Evolutionary conservation across 1,140 invertebrate species (phyloP).

Genomic region (Zelostemma sp.): DNA sequence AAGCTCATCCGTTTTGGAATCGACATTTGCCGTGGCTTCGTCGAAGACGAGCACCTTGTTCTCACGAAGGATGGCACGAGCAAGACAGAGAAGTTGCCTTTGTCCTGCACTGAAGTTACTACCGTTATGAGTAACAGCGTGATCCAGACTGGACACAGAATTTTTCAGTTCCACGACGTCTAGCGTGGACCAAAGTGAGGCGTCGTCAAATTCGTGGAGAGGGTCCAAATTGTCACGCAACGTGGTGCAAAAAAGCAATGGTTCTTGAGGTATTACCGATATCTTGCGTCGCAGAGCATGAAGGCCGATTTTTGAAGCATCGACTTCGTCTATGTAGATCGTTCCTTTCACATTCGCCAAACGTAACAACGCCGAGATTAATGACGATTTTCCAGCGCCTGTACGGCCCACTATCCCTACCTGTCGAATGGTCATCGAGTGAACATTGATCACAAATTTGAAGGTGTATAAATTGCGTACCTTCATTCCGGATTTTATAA

Average conservation of each 20-base stretch:
- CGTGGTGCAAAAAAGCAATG: slow-evolving; percentile 77
- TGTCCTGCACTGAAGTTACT: slow-evolving; percentile 82
- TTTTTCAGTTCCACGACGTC: slow-evolving; percentile 82
- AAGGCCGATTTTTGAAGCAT: slow-evolving; percentile 72
- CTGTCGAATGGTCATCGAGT: too few relatives aligned
- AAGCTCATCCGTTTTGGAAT: too few relatives aligned
- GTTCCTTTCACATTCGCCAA: slow-evolving; percentile 64
- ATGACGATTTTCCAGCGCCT: slow-evolving; percentile 88
- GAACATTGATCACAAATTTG: too few relatives aligned
- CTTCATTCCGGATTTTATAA: too few relatives aligned
- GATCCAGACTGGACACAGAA: slow-evolving; percentile 66
- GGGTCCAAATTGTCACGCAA: slow-evolving; percentile 79
- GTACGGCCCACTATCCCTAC: slow-evolving; percentile 82
- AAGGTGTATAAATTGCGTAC: too few relatives aligned
- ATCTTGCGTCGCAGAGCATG: slow-evolving; percentile 76
- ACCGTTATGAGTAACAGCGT: slow-evolving; percentile 75
- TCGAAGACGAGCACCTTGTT: slow-evolving; percentile 73
- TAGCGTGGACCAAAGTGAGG: slow-evolving; percentile 80
- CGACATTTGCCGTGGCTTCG: slow-evolving; percentile 76
- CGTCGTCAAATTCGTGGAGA: too few relatives aligned
- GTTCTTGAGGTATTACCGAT: slow-evolving; percentile 81
- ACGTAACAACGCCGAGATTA: too few relatives aligned
- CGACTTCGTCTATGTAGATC: slow-evolving; percentile 77
- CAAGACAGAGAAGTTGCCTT: slow-evolving; percentile 80
- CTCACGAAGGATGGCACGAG: slow-evolving; percentile 78